A percentile compares a stretch with the other conserved stretches of the same genome.
Conservation (phyloP, 2,113 vertebrate species). For the Cinclus cinclus region DNA sequence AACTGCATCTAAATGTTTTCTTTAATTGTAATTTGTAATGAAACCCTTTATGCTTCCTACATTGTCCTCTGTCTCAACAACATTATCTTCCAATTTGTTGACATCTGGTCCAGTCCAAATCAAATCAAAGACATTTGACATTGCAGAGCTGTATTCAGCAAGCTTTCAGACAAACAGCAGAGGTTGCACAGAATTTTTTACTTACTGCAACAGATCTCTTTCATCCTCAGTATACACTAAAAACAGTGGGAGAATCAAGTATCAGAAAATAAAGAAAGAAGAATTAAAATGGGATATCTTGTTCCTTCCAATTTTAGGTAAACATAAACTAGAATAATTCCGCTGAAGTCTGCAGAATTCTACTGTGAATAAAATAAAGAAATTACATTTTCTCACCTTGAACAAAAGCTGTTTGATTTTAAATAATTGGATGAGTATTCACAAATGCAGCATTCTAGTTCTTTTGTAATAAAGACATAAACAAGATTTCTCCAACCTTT, state of each 20-base stretch:
- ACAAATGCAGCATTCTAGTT: background rate
- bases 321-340: background rate
- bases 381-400: background rate
- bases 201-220: background rate
- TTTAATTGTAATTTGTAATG: conserved; percentile 64
- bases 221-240: background rate
- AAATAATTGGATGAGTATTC: background rate
- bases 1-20: conserved; percentile 54
- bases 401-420: background rate
- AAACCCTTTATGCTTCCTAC: conserved; percentile 64
- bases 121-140: conserved; percentile 64
- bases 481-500: background rate
- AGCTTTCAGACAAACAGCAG: conserved; percentile 38
- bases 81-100: conserved; percentile 68
- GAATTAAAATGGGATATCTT: background rate
- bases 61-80: conserved; percentile 63
- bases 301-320: background rate
- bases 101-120: conserved; percentile 68
- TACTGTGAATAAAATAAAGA: background rate
- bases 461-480: background rate
- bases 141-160: conserved; percentile 18
- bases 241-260: background rate
- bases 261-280: background rate
- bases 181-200: conserved; percentile 21
- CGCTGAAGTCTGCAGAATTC: background rate